Evolutionary conservation across 2,113 vertebrate species (phyloP), one percentile per base, ranked within the genome.

Genomic region (Lepisosteus osseus): DNA sequence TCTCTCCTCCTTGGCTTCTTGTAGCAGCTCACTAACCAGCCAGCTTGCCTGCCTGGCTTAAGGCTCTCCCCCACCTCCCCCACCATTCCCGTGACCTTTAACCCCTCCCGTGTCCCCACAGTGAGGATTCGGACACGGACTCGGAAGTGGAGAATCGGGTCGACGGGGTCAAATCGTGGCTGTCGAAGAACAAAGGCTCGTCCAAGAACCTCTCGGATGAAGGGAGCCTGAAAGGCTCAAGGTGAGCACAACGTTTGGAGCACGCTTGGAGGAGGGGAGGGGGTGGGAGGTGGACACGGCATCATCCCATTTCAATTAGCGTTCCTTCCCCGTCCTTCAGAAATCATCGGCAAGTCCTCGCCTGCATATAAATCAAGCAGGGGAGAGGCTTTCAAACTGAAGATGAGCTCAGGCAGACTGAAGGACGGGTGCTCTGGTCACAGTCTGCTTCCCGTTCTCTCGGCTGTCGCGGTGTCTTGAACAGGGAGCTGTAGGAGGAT

Each of bases 131-230:
- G 0, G 96, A 97, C 3, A 88, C 90, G 15, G 96, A 98, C 81
- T 98, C 95, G 0, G 97, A 99, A 81, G 82, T 95, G 78, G 97
- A 98, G 79, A 94, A 95, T 59, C 94, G 94, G 0, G 95, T 98
- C 51, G 97, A 99, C 0, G 96, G 94, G 7, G 96, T 97, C 78
- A 99, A 99, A 82, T 98, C 95, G 3, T 98, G 97, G 96, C 90
- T 99, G 71, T 98, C 90, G 68, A 91, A 90, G 84, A 91, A 82
- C 84, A 91, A 92, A 83, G 83, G 86, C 42, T 91, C 85, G 3
- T 85, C 93, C 82, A 99, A 97, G 87, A 91, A 95, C 0, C 87
- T 96, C 70, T 98, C 96, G 0, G 96, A 99, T 40, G 97, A 99
- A 0, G 91, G 96, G 84, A 99, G 95, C 86, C 86, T 96, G 66